These are phyloP conservation scores for Zele albiditarsus DNA, from an alignment of 2,888 invertebrate genomes.

Conservation along the genomic window DNA sequence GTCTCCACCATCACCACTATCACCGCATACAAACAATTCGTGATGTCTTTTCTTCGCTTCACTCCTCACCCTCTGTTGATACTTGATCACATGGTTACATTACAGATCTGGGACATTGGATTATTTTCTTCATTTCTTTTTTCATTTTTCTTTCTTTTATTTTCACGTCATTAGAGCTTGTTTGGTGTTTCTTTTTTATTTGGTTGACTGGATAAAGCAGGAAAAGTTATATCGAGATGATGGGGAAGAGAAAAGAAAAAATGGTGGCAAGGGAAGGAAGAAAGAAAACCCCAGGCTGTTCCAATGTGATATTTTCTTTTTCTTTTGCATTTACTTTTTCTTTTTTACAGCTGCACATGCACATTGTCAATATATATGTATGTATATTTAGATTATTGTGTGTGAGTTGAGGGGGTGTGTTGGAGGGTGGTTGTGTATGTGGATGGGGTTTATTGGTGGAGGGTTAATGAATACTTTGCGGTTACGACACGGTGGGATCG, in stretches of 20 bases:
- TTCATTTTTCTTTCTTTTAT: constrained; percentile 16
- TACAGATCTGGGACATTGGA: constrained; percentile 39
- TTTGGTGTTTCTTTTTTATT: constrained; percentile 3
- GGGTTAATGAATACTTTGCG: constrained; percentile 40
- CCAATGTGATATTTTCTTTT: not conserved
- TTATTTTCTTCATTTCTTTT: constrained; percentile 31
- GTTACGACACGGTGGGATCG: constrained; percentile 36
- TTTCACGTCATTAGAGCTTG: constrained; percentile 38
- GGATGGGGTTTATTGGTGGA: constrained; percentile 26
- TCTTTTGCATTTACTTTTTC: not conserved
- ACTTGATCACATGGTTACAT: constrained; percentile 9
- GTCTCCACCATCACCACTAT: constrained; percentile 35
- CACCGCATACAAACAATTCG: constrained; percentile 10
- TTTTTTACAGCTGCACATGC: not conserved
- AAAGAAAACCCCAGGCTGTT: constrained; percentile 19
- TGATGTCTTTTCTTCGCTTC: constrained; percentile 4
- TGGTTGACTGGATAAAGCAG: not conserved
- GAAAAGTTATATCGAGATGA: constrained; percentile 4
- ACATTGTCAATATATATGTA: not conserved
- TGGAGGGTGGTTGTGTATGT: not conserved
- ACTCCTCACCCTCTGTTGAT: constrained; percentile 36
- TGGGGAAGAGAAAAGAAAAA: constrained; percentile 8
- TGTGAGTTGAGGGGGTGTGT: constrained; percentile 7
- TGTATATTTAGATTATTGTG: not conserved
- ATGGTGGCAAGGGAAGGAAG: constrained; percentile 17